These are phyloP conservation scores for Colius striatus DNA, from an alignment of 2,113 vertebrate species.

Conservation along the genomic window DNA sequence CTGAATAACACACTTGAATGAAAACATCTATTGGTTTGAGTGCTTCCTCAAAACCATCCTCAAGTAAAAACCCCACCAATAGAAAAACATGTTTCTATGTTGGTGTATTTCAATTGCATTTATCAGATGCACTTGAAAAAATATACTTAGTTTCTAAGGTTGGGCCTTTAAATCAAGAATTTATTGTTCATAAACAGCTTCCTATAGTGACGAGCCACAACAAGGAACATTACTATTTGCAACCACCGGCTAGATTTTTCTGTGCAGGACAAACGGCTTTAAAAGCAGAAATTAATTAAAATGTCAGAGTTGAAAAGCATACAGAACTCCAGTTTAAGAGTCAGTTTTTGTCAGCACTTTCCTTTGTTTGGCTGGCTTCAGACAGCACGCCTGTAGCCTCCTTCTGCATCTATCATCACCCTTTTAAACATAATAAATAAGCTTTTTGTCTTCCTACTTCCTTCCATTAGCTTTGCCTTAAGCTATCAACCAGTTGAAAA, in stretches of 20 bases:
- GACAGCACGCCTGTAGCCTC: not conserved
- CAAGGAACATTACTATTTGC: not conserved
- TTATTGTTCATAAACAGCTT: not conserved
- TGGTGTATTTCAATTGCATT: not conserved
- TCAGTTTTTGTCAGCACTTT: not conserved
- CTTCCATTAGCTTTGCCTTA: slow-evolving; percentile 43
- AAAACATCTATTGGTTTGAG: not conserved
- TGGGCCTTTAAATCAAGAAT: not conserved
- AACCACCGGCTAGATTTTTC: not conserved
- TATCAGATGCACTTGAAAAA: not conserved
- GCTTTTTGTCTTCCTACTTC: slow-evolving; percentile 27
- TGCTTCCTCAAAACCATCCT: not conserved
- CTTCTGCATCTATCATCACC: not conserved
- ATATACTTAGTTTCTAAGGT: not conserved
- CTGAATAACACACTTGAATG: not conserved
- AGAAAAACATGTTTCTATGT: not conserved
- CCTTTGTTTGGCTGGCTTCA: not conserved
- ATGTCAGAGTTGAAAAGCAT: not conserved
- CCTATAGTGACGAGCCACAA: not conserved
- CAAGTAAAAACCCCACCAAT: not conserved
- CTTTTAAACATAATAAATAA: slow-evolving; percentile 31
- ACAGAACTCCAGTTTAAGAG: not conserved
- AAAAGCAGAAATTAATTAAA: not conserved
- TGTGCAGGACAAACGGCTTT: not conserved
- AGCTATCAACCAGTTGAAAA: slow-evolving; percentile 46